Evolutionary conservation across 2,113 vertebrate genomes (phyloP).

Genomic region (Muscicapa adusta): DNA sequence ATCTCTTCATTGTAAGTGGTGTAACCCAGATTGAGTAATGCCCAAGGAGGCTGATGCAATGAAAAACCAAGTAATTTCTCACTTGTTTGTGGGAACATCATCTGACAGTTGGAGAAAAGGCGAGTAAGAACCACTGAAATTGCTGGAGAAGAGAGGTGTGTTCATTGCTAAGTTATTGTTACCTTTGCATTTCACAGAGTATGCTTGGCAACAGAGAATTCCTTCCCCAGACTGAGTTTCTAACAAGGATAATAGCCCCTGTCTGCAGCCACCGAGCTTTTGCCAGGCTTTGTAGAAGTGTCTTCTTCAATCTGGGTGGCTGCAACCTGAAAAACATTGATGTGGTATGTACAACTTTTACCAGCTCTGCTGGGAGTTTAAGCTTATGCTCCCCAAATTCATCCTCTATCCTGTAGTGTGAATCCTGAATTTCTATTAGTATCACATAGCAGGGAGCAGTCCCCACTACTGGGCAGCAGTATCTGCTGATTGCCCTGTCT

Average conservation of each 20-base stretch:
- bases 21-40: neutral
- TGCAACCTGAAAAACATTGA: conserved; percentile 84
- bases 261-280: conserved; percentile 69
- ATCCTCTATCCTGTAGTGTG: neutral
- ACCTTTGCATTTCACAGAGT: conserved; percentile 52
- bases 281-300: conserved; percentile 74
- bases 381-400: neutral
- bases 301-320: conserved; percentile 81
- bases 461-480: neutral
- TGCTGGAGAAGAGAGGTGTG: neutral
- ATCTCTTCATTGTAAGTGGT: neutral
- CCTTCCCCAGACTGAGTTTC: conserved; percentile 67
- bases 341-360: conserved; percentile 62
- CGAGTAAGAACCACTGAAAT: neutral
- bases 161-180: neutral
- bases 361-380: neutral
- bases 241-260: conserved; percentile 76
- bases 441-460: neutral
- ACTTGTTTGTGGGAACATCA: neutral
- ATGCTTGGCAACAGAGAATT: conserved; percentile 78
- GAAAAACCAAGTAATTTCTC: neutral
- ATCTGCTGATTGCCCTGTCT: neutral
- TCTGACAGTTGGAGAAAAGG: neutral
- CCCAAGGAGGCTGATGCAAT: neutral
- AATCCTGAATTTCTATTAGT: neutral